Evolutionary conservation across 2,797 vertebrate genomes (phyloP).

Genomic region (Tragopan temminckii): DNA sequence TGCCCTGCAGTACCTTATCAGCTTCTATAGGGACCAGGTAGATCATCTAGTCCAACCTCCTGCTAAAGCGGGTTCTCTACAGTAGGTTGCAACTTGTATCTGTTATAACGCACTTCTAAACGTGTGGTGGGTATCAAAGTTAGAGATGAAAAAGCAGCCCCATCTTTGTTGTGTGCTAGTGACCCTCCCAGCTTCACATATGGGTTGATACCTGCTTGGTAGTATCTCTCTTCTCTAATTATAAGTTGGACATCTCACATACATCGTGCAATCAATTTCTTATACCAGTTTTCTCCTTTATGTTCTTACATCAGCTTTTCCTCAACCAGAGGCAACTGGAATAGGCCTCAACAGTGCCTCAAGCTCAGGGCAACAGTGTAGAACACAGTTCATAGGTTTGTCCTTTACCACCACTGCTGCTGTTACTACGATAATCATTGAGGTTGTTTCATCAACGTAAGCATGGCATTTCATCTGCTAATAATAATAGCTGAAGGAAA

Average conservation of each 20-base stretch:
- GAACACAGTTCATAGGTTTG: not conserved
- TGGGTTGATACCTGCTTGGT: not conserved
- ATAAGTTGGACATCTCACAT: not conserved
- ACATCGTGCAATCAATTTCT: not conserved
- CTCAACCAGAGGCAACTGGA: not conserved
- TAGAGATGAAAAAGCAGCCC: not conserved
- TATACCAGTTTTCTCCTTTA: not conserved
- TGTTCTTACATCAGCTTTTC: not conserved
- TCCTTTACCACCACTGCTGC: not conserved
- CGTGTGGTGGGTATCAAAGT: not conserved
- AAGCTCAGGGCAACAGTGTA: not conserved
- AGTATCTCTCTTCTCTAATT: not conserved
- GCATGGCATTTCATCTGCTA: not conserved
- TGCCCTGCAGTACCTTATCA: not conserved
- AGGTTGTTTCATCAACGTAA: not conserved
- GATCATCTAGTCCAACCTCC: too few relatives aligned
- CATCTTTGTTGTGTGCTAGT: fast-evolving
- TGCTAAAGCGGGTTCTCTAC: too few relatives aligned
- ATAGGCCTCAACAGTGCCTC: not conserved
- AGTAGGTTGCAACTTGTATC: not conserved
- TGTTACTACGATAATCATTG: not conserved
- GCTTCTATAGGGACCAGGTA: not conserved
- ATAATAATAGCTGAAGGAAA: constrained; percentile 2
- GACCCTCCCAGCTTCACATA: not conserved
- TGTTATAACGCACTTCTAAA: not conserved